Evolutionary conservation across 2,113 vertebrate genomes (phyloP), one percentile per base, ranked within the genome.

Genomic region (Nerophis ophidion): DNA sequence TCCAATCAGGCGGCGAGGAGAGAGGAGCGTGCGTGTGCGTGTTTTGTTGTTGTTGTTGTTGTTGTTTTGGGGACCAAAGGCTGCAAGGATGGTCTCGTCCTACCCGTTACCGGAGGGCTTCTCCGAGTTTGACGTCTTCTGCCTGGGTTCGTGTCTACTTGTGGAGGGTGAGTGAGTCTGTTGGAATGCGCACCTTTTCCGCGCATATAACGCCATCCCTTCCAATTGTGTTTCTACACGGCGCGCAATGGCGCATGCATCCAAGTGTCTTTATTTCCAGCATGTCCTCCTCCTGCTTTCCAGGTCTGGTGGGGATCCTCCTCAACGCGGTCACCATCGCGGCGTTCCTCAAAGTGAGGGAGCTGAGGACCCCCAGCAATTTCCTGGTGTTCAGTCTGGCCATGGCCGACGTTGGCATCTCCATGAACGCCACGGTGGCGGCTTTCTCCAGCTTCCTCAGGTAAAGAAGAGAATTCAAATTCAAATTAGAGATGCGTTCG

Each of bases 401-500:
- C 0, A 60, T 96, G 82, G 95, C 94, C 0, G 97, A 99, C 67
- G 91, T 91, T 0, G 96, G 94, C 16, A 93, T 99, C 70, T 96
- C 90, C 80, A 81, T 93, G 80, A 99, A 99, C 0, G 92, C 96
- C 2, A 93, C 94, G 47, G 1, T 96, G 0, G 93, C 95, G 6
- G 94, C 95, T 51, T 93, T 93, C 52, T 95, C 94, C 84, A 97
- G 93, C 77, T 97, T 98, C 77, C 76, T 96, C 69, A 89, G 96
- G 97, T 98, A 87, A 86, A n/a, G n/a, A n/a, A n/a, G n/a, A n/a
- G n/a, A n/a, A n/a, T n/a, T n/a, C n/a, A n/a, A n/a, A n/a, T n/a
- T n/a, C n/a, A n/a, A n/a, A n/a, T n/a, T n/a, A n/a, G n/a, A n/a
- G n/a, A 26, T 26, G 16, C 16, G 5, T 7, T 11, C 7, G 5